Evolutionary conservation across 2,797 vertebrate species (phyloP), one percentile per base, ranked within the genome.

Genomic region (Lagodon rhomboides): DNA sequence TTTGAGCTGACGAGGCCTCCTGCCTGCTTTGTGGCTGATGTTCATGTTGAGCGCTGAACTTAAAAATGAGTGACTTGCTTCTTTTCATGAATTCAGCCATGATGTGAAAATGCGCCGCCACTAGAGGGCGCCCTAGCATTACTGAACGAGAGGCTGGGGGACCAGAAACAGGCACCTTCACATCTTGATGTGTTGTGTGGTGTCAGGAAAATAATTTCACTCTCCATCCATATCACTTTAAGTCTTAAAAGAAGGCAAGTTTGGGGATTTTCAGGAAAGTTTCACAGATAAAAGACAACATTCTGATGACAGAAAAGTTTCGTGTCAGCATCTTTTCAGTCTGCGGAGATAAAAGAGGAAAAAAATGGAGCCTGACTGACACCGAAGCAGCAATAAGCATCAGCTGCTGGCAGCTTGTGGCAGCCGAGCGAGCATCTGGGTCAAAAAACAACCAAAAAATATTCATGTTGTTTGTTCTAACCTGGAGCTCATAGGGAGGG

Each of bases 71-170:
- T 23, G 47, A 55, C 25, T 23, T 68, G 2, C 4, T 15, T 50
- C 5, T 49, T 50, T 12, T 3, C 1, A 10, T 43, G 17, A 22
- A 4, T 38, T 68, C 58, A 25, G 55, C 4, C n/a, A 27, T 51
- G 46, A 25, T 5, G 50, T 68, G 22, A 54, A 25, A 51, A 23
- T 18, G 0, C 50, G 0, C 20, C 16, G 18, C 74, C 93, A 90
- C 86, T 68, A 92, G 92, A 88, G 80, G 89, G 82, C 38, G 53
- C 0, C 68, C 16, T 34, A 27, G 62, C 58, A 64, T 78, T 9
- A 73, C 18, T 23, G 59, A 71, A 54, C 4, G 38, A 47, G 74
- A 6, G 11, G 10, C 0, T 20, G 3, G 13, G 20, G 5, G 27
- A 5, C 18, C 1, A 55, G 51, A 1, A 44, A 22, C 18, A 5